phyloP scores from a whole-genome alignment of 2,797 vertebrate species.

The Balearica regulorum region DNA sequence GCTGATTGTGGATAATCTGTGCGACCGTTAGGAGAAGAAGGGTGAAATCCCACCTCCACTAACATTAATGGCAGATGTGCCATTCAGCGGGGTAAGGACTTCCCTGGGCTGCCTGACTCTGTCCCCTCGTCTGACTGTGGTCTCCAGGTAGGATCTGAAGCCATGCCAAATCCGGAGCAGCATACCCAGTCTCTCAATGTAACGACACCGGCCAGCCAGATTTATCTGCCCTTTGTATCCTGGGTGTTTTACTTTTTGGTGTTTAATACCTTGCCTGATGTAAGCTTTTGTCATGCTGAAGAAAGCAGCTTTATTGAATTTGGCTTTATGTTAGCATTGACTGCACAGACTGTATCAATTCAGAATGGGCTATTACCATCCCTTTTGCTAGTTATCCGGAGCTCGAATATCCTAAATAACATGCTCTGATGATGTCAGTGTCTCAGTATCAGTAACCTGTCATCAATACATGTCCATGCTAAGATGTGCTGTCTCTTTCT shows the following conservation, averaged over 20 bases:
- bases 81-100: neutral
- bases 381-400: neutral
- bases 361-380: neutral
- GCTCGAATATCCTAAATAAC: neutral
- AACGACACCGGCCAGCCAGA: neutral
- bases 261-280: neutral
- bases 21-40: neutral
- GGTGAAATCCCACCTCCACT: neutral
- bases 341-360: conserved; percentile 10
- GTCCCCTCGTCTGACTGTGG: neutral
- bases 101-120: neutral
- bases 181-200: neutral
- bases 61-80: neutral
- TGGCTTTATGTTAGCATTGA: conserved; percentile 25
- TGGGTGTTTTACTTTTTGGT: neutral
- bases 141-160: neutral
- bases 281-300: conserved; percentile 12
- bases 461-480: neutral
- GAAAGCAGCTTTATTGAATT: conserved; percentile 34
- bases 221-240: neutral
- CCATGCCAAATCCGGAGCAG: neutral
- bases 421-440: neutral
- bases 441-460: neutral
- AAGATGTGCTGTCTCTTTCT: neutral
- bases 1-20: neutral